Conservation (phyloP, 1,140 invertebrate species). For the Wiebesia pumilae region DNA sequence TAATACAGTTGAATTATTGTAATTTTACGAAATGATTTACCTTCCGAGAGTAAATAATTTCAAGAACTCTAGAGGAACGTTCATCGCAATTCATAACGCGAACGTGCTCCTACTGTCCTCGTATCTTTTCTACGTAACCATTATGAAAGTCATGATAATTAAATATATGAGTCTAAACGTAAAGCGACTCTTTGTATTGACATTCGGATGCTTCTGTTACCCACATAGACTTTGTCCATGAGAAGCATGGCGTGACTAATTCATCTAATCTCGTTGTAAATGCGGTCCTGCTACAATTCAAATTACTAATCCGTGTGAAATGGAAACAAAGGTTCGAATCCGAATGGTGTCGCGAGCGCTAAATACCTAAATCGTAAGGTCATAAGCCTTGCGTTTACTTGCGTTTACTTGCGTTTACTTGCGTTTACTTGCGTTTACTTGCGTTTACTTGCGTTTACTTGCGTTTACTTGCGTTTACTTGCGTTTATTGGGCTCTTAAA, state of each 20-base stretch:
- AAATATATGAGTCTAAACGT: too few species aligned
- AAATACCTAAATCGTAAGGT: conserved; percentile 27
- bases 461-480: background rate
- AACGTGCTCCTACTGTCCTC: too few species aligned
- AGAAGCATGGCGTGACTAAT: background rate
- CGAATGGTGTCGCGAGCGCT: background rate
- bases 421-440: background rate
- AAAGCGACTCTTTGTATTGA: too few species aligned
- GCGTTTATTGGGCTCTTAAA: too few species aligned
- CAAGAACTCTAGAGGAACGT: too few species aligned
- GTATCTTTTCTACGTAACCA: too few species aligned
- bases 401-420: background rate
- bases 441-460: background rate
- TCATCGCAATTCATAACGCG: too few species aligned
- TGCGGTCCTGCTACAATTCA: background rate
- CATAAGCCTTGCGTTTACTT: background rate
- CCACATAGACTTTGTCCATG: background rate
- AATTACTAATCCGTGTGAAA: background rate
- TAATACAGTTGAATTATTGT: too few species aligned
- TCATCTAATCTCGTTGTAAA: background rate
- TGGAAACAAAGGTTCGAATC: background rate
- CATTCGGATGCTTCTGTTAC: background rate
- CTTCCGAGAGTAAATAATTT: too few species aligned
- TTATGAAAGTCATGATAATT: too few species aligned
- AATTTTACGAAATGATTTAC: too few species aligned